Evolutionary conservation across 2,797 vertebrate species (phyloP).

Genomic region (Chiropotes sagulatus): DNA sequence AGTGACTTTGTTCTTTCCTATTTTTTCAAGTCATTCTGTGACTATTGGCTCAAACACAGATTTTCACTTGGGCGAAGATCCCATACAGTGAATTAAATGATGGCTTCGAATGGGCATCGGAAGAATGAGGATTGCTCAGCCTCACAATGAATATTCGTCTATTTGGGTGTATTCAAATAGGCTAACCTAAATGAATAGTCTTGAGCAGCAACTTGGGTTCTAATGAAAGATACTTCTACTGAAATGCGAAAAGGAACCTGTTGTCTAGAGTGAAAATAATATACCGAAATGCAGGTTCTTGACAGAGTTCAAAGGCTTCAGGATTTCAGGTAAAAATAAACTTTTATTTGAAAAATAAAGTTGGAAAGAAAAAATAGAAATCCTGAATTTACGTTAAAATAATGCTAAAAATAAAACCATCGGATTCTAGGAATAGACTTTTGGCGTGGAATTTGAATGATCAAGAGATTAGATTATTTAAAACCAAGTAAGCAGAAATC

Average conservation of each 20-base stretch:
- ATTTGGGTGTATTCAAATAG: neutral
- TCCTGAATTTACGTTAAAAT: slow-evolving; percentile 19
- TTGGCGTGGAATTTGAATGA: neutral
- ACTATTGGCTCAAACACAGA: neutral
- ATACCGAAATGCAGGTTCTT: neutral
- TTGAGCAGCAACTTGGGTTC: neutral
- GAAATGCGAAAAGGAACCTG: neutral
- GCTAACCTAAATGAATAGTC: neutral
- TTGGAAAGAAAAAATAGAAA: neutral
- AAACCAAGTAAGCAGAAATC: slow-evolving; percentile 33
- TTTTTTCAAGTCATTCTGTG: neutral
- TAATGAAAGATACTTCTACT: neutral
- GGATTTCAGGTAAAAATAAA: neutral
- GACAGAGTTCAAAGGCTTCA: neutral
- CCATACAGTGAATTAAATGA: neutral
- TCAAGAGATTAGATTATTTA: neutral
- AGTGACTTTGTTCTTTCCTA: neutral
- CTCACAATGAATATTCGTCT: neutral
- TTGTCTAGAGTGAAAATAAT: neutral
- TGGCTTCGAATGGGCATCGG: neutral
- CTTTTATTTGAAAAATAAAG: slow-evolving; percentile 40
- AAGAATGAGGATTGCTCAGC: neutral
- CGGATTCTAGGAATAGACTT: neutral
- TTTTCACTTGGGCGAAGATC: neutral
- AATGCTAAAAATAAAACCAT: neutral